Percentiles rank a stretch among this genome's conserved stretches.
Conservation (phyloP, 2,888 invertebrate genomes). For the Phyllotreta cruciferae region DNA sequence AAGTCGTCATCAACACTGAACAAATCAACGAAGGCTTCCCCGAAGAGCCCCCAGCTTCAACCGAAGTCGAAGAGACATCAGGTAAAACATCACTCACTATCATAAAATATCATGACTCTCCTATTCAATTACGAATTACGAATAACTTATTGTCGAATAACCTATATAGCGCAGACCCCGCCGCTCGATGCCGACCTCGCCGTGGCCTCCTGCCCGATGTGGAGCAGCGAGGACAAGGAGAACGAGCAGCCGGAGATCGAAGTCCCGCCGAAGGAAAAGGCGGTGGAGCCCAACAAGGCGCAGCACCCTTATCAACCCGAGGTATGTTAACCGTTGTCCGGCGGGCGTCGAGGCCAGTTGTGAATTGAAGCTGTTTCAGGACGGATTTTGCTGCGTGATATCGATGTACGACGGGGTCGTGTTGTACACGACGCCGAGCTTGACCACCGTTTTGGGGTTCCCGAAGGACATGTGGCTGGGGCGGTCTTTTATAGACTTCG, state of each 20-base stretch:
- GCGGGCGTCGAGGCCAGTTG: neutral
- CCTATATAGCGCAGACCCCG: constrained; percentile 50
- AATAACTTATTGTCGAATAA: too few species aligned
- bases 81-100: neutral
- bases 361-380: constrained; percentile 60
- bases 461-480: constrained; percentile 87
- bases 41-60: constrained; percentile 11
- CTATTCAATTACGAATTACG: too few species aligned
- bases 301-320: constrained; percentile 45
- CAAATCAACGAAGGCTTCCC: constrained; percentile 2
- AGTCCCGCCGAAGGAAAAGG: constrained; percentile 25
- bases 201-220: neutral
- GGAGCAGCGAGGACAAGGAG: constrained; percentile 45
- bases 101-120: too few species aligned
- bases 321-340: constrained; percentile 40
- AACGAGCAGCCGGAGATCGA: constrained; percentile 36
- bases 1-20: constrained; percentile 5
- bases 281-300: constrained; percentile 39
- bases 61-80: constrained; percentile 17
- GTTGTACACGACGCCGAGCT: constrained; percentile 74
- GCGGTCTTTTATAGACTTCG: constrained; percentile 84
- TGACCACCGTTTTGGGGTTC: constrained; percentile 76
- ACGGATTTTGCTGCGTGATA: constrained; percentile 79
- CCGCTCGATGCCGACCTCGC: constrained; percentile 40
- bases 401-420: constrained; percentile 86